Base-by-base conservation (phyloP, 2,888 invertebrate species). In the Aquatica leii region DNA sequence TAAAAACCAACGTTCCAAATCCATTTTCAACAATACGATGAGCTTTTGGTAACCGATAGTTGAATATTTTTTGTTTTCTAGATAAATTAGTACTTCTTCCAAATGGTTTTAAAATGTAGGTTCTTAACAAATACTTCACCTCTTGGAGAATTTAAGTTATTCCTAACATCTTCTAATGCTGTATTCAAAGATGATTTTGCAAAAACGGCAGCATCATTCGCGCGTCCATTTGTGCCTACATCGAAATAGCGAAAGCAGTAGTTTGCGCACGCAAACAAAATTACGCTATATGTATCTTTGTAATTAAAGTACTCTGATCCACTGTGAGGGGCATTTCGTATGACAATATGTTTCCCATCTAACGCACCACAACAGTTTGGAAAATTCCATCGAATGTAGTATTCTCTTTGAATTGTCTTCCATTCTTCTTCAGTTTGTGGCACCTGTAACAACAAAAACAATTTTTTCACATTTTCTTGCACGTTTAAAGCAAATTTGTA, bases 61-160 rank as follows among this genome's bases (percentile, higher is more conserved):
- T 68, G 35, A 67, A 68, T 1, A 66, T 66, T 61, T 35, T 60
- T 31, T 66, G 59, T 62, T 68, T 62, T 64, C 50, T 52, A 12
- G 41, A 48, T 62, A 67, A 60, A 37, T 37, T 12, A 43, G 49
- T 54, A 54, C 46, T 58, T 59, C 62, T 54, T 53, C 37, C 49
- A 54, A 41, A 65, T 24, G 59, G 67, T 59, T 65, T 65, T 43
- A 67, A 56, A 55, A 67, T 48, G 35, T 55, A 65, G 5, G 55
- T 46, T 57, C 20, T 65, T 49, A 59, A 24, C 24, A 4, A 24
- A 24, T 24, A 24, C 24, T 24, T 6, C 24, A 24, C 6, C 6
- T 24, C 6, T 24, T 2, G 46, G 46, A 8, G 46, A 14, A 64
- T 65, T 48, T 60, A 65, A 65, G 17, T 8, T 54, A 37, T 37